Percentiles rank a stretch among this genome's conserved stretches.
Evolutionary conservation across 2,797 vertebrate genomes (phyloP).

Genomic region (Gymnoscopelus microlampas): DNA sequence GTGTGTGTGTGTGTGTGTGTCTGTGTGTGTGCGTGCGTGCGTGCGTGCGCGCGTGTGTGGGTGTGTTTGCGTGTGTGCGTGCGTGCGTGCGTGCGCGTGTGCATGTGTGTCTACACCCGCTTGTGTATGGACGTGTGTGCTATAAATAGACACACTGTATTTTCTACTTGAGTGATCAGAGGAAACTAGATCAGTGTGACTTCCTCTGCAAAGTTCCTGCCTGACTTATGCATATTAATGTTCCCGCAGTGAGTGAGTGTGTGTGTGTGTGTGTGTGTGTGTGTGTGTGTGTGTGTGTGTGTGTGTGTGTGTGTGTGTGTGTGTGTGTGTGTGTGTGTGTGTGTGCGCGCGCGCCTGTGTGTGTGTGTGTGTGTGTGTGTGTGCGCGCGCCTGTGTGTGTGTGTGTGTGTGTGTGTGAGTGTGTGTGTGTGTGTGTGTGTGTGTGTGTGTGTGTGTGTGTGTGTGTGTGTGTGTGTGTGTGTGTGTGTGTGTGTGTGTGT

Average conservation of each 20-base stretch:
- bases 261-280: conserved; percentile 1
- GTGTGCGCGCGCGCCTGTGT: not conserved
- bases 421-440: conserved; percentile 3
- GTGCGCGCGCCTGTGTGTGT: conserved; percentile 8
- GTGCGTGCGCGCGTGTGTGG: no score
- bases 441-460: not conserved
- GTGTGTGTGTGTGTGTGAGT: conserved; percentile 15
- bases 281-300: conserved; percentile 5
- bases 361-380: not conserved
- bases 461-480: not conserved
- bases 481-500: not conserved
- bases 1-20: not conserved
- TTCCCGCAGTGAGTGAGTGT: not conserved
- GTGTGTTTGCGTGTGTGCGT: not conserved
- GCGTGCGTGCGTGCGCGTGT: not conserved
- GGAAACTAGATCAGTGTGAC: conserved; percentile 68
- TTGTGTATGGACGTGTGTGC: conserved; percentile 23
- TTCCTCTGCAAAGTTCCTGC: conserved; percentile 55
- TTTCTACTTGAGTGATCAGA: conserved; percentile 62
- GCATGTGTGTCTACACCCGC: not conserved
- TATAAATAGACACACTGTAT: conserved; percentile 57
- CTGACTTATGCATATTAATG: conserved; percentile 52
- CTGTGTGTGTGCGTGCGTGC: no score
- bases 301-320: conserved; percentile 1
- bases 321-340: not conserved